Evolutionary conservation across 2,888 invertebrate species (phyloP), one percentile per base, ranked within the genome.

Genomic region (Dusona sp.): DNA sequence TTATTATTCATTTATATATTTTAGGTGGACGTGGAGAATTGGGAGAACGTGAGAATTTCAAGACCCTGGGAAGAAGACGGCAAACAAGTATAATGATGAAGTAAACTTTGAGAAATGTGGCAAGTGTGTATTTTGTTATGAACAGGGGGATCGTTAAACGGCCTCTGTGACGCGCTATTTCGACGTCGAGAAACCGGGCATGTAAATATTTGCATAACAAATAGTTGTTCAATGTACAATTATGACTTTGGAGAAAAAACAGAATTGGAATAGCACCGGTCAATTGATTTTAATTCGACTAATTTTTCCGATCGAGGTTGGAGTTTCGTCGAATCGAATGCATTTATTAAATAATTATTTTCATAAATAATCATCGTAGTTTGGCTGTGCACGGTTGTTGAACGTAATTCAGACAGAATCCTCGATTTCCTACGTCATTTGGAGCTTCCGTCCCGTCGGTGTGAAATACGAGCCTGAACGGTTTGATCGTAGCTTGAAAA

Each of bases 1-100:
- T 29, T 3, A 61, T 6, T n/a, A n/a, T 22, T 22, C 7, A 25
- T 45, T 36, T 25, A 42, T 42, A 42, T 42, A 42, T 42, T 77
- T 51, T 87, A 95, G 92, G 25, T 97, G 57, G 97, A 98, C 92
- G 96, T 97, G 89, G 97, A 98, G 88, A 96, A 97, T 90, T 98
- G 98, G 98, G 96, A 97, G 92, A 98, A 98, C 92, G 96, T 96
- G 88, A 95, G 98, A 90, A 98, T 98, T 0, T 97, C 98, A 7
- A 95, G 98, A 79, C 98, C 98, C 0, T 98, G 98, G 98, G 98
- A 98, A 92, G 95, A 96, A 88, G 91, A 91, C 87, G 83, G 85
- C 54, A 51, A 81, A 77, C 64, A 68, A 73, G 42, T 25, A 42
- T 86, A 54, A 78, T 42, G 42, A 11, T 11, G 42, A 42, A 13